phyloP scores from a whole-genome alignment of 2,797 vertebrate genomes.

The Arrhamphus sclerolepis region DNA sequence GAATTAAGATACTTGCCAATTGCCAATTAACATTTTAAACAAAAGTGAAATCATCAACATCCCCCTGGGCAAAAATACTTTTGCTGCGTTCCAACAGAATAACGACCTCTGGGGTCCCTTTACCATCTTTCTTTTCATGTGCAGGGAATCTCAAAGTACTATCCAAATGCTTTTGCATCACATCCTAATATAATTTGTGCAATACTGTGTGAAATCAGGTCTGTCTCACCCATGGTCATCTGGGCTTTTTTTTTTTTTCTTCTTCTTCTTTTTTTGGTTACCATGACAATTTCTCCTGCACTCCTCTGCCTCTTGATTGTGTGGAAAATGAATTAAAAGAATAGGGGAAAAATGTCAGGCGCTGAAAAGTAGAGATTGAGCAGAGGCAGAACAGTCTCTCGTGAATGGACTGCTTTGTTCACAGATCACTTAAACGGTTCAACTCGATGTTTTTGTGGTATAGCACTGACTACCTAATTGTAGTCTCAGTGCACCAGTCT shows the following conservation, averaged over 20 bases:
- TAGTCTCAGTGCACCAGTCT: conserved; percentile 29
- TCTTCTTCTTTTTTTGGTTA: conserved; percentile 35
- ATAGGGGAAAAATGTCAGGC: conserved; percentile 66
- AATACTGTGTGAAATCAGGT: conserved; percentile 45
- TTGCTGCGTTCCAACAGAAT: conserved; percentile 3
- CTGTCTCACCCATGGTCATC: conserved; percentile 67
- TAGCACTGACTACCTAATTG: conserved; percentile 34
- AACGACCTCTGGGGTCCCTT: conserved; percentile 20
- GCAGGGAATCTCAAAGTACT: conserved; percentile 47
- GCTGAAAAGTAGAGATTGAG: conserved; percentile 45
- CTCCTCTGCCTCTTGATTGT: conserved; percentile 64
- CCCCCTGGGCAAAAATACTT: conserved; percentile 12
- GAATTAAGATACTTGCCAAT: conserved; percentile 25
- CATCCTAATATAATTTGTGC: conserved; percentile 59
- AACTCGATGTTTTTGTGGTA: conserved; percentile 34
- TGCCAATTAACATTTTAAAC: conserved; percentile 17
- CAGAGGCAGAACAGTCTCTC: conserved; percentile 25
- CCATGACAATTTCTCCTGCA: conserved; percentile 75
- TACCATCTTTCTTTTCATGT: conserved; percentile 24
- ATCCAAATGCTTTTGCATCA: conserved; percentile 41
- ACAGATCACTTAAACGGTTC: conserved; percentile 46
- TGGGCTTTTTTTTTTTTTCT: conserved; percentile 51
- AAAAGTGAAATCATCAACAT: conserved; percentile 20
- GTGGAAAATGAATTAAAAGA: conserved; percentile 66
- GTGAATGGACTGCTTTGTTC: conserved; percentile 49